These are phyloP conservation scores for Tautogolabrus adspersus DNA, from an alignment of 2,113 vertebrate genomes.

Conservation along the genomic window DNA sequence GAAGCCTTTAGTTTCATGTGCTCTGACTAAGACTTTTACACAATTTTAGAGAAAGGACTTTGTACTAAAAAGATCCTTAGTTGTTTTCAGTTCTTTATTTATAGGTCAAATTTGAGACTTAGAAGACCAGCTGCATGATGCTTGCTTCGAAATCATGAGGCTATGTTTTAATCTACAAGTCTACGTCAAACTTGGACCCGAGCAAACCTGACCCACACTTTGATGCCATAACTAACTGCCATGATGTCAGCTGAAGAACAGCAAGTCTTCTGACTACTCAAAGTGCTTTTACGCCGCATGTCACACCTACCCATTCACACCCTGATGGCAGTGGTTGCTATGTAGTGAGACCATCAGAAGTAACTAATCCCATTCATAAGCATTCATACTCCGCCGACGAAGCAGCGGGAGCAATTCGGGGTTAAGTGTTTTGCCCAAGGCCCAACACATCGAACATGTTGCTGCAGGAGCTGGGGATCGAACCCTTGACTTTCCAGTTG, in stretches of 20 bases:
- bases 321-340: no score
- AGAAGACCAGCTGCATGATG: background rate
- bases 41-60: background rate
- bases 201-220: constrained; percentile 18
- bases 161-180: background rate
- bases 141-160: background rate
- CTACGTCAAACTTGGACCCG: constrained; percentile 37
- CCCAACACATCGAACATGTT: no score
- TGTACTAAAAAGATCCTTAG: background rate
- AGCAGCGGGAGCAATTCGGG: no score
- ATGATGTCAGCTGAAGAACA: constrained; percentile 42
- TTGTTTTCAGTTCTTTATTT: background rate
- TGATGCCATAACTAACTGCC: constrained; percentile 45
- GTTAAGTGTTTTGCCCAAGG: no score
- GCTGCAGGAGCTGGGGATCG: no score
- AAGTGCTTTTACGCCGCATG: no score
- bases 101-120: background rate
- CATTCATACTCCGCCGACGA: no score
- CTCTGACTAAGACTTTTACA: background rate
- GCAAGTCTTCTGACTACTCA: constrained; percentile 52
- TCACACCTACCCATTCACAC: no score
- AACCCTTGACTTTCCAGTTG: no score
- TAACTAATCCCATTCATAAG: no score
- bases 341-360: no score
- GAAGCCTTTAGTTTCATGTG: background rate